Evolutionary conservation across 2,888 invertebrate species (phyloP).

Genomic region (Thysanoteuthis rhombus): DNA sequence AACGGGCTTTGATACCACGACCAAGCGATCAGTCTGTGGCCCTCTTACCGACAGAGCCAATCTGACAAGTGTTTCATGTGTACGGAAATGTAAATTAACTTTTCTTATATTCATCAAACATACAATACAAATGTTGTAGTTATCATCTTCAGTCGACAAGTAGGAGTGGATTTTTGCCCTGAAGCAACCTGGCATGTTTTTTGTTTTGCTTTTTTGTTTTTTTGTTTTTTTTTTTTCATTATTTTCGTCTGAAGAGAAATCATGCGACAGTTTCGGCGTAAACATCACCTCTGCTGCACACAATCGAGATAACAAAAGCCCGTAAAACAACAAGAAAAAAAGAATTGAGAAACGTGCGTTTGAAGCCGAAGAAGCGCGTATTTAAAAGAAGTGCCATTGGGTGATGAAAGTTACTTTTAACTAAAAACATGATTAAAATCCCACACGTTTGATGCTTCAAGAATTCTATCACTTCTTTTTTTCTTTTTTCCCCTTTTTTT

Average conservation of each 20-base stretch:
- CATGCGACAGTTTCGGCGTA: neutral
- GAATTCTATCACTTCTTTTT: neutral
- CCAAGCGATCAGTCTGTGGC: too few relatives aligned
- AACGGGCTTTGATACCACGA: too few relatives aligned
- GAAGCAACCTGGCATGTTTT: too few relatives aligned
- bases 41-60: too few relatives aligned
- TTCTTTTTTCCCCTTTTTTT: neutral
- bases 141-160: too few relatives aligned
- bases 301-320: neutral
- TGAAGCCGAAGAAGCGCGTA: neutral
- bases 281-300: too few relatives aligned
- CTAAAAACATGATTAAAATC: neutral
- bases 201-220: too few relatives aligned
- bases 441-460: neutral
- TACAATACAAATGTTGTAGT: too few relatives aligned
- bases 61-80: too few relatives aligned
- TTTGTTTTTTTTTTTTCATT: neutral
- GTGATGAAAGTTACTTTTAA: conserved; percentile 12
- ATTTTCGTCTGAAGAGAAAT: neutral
- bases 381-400: neutral
- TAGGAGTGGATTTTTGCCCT: too few relatives aligned
- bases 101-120: too few relatives aligned
- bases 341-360: neutral
- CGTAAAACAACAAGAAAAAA: neutral
- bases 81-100: too few relatives aligned